Percentiles rank a stretch among this genome's conserved stretches.
Conservation (phyloP, 1,140 invertebrate genomes). For the Solen grandis region DNA sequence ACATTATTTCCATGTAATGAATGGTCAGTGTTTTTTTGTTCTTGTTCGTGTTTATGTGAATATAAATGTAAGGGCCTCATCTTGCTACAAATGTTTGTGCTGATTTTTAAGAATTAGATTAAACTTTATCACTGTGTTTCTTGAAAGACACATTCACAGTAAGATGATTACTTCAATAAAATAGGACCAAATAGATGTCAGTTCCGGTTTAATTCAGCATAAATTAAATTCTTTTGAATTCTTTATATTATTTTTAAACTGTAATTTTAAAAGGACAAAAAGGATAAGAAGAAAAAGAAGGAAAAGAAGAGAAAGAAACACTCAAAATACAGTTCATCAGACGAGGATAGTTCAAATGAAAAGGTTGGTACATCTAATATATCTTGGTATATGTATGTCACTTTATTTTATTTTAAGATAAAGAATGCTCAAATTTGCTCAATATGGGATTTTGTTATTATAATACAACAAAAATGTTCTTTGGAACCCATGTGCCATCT, state of each 20-base stretch:
- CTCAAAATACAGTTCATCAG: background rate
- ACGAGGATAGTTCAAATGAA: conserved; percentile 1
- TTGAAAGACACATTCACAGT: conserved; percentile 2
- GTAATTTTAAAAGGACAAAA: background rate
- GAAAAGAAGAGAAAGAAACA: conserved; percentile 24
- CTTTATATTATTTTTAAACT: background rate
- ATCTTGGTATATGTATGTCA: background rate
- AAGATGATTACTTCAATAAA: background rate
- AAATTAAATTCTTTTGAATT: background rate
- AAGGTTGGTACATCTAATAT: background rate
- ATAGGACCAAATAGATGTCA: background rate
- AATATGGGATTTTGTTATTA: conserved; percentile 1
- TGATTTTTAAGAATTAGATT: too few relatives aligned
- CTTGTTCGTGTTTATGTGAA: too few relatives aligned
- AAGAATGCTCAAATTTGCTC: background rate
- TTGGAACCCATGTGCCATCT: background rate
- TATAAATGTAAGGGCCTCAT: too few relatives aligned
- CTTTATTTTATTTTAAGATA: background rate
- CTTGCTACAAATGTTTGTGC: too few relatives aligned
- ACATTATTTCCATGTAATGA: too few relatives aligned
- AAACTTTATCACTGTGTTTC: too few relatives aligned
- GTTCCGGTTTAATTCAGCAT: background rate
- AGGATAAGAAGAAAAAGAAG: conserved; percentile 23
- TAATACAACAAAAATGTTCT: background rate
- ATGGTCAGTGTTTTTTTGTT: too few relatives aligned